Percentiles rank a stretch among this genome's conserved stretches.
These are phyloP conservation scores for Pogonophryne albipinna DNA, from an alignment of 2,797 vertebrate species.

Conservation along the genomic window DNA sequence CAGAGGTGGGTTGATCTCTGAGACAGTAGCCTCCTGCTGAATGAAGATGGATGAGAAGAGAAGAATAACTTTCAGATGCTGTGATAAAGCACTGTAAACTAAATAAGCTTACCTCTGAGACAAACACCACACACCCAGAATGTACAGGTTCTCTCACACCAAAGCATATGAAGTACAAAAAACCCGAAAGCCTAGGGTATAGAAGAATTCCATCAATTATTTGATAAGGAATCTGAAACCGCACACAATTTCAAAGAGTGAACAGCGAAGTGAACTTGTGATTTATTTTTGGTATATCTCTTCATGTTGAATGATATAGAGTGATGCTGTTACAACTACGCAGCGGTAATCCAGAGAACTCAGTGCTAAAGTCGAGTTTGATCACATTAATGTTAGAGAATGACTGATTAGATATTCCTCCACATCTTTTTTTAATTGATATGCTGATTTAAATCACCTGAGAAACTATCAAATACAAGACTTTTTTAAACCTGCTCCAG, in stretches of 20 bases:
- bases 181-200: slow-evolving; percentile 32
- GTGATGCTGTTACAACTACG: slow-evolving; percentile 29
- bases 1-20: slow-evolving; percentile 42
- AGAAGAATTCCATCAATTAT: slow-evolving; percentile 68
- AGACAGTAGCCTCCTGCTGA: slow-evolving; percentile 43
- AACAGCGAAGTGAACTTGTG: slow-evolving; percentile 54
- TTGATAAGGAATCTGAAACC: slow-evolving; percentile 70
- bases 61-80: slow-evolving; percentile 40
- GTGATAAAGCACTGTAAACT: slow-evolving; percentile 44
- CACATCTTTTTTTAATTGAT: slow-evolving; percentile 6
- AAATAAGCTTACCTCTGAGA: slow-evolving; percentile 39
- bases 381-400: slow-evolving; percentile 47
- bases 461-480: slow-evolving; percentile 29
- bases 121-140: slow-evolving; percentile 31
- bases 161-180: slow-evolving; percentile 45
- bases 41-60: slow-evolving; percentile 65
- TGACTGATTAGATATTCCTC: slow-evolving; percentile 1
- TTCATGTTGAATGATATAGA: slow-evolving; percentile 51
- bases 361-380: slow-evolving; percentile 33
- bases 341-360: slow-evolving; percentile 21
- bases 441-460: slow-evolving; percentile 27
- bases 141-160: slow-evolving; percentile 26
- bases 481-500: background rate
- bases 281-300: slow-evolving; percentile 66
- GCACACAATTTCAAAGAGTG: slow-evolving; percentile 57